A percentile compares a stretch with the other conserved stretches of the same genome.
Conservation (phyloP, 2,888 invertebrate genomes). For the Lasioglossum pauxillum region DNA sequence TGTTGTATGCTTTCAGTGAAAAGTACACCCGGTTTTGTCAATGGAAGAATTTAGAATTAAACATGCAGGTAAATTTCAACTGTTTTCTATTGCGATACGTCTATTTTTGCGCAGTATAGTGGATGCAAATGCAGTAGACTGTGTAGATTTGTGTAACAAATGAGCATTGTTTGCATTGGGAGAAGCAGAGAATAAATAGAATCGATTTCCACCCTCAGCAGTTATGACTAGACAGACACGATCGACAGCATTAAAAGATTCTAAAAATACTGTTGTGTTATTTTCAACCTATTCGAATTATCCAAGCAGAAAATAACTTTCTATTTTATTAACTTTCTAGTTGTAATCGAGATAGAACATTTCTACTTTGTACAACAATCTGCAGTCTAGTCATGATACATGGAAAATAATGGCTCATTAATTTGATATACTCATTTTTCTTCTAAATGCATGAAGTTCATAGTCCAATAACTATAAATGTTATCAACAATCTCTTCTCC, state of each 20-base stretch:
- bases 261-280: not conserved
- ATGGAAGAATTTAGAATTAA: constrained; percentile 99
- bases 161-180: not conserved
- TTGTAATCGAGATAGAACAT: not conserved
- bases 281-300: not conserved
- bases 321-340: not conserved
- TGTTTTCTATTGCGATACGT: not conserved
- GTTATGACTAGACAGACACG: too few relatives aligned
- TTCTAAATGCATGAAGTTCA: not conserved
- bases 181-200: not conserved
- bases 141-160: not conserved
- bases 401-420: not conserved
- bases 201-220: not conserved
- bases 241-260: not conserved
- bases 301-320: not conserved
- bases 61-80: constrained; percentile 92
- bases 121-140: not conserved
- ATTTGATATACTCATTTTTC: not conserved
- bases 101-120: not conserved
- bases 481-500: not conserved
- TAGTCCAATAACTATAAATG: not conserved
- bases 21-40: constrained; percentile 99
- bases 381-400: not conserved
- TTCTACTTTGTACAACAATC: not conserved
- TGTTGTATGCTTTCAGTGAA: constrained; percentile 89